Base-by-base conservation (phyloP, 2,113 vertebrate species). In the Gnathonemus longibarbis region DNA sequence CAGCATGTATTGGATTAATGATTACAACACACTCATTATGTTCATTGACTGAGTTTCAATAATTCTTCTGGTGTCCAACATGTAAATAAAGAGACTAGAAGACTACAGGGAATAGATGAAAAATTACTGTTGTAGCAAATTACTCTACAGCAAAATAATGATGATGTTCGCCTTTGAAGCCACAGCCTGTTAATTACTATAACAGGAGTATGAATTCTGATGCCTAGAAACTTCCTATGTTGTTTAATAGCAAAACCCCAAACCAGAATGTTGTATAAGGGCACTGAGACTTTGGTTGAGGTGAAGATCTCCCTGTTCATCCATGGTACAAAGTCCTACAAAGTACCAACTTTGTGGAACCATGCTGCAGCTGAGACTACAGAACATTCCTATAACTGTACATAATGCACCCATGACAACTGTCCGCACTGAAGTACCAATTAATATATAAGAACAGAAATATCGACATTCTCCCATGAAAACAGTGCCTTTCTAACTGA, bases 51-150 rank as follows among this genome's bases (percentile, higher is more conserved):
- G 88, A 53, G 10, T 84, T 45, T 49, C 66, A 89, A 46, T 50
- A 21, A 84, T 27, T 87, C 50, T 50, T 80, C 88, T 52, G 88
- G n/a, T 84, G 83, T 45, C 27, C 27, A 58, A 24, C 35, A 21
- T 84, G 74, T 56, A 89, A 87, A 84, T 83, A 50, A 80, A 89
- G 88, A 49, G 46, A 58, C 19, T 58, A 17, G 83, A 84, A 31
- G 49, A 56, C 50, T 27, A 46, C 15, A 35, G 62, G 70, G 27
- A 80, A 50, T 4, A 83, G 48, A 74, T 89, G 45, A 50, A 52
- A 21, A 77, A 80, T 70, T 50, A 80, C 45, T 52, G 8, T 10
- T 70, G 13, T 56, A 88, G 27, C 50, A 56, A 88, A 88, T 39
- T 88, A 58, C 52, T 56, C 86, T 19, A 3, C 19, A 88, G 86